Evolutionary conservation across 2,113 vertebrate genomes (phyloP).

Genomic region (Peromyscus californicus): DNA sequence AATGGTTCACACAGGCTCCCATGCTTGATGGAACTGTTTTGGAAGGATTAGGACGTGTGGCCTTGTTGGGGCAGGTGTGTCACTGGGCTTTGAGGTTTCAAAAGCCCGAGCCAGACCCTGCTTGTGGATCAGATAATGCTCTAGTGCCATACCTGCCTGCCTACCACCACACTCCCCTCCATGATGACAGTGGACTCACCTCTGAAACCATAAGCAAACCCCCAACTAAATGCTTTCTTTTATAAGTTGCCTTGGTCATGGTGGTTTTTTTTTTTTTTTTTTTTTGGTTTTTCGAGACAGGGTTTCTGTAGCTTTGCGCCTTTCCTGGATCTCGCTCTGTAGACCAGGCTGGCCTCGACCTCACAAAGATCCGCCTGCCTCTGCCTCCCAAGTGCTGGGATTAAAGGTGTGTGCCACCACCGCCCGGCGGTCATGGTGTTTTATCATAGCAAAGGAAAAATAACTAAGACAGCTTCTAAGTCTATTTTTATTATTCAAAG

Average conservation of each 20-base stretch:
- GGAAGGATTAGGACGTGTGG: not conserved
- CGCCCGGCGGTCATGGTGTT: not conserved
- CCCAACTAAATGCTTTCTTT: not conserved
- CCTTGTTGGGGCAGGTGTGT: not conserved
- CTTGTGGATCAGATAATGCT: not conserved
- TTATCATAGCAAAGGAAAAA: not conserved
- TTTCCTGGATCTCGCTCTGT: no score
- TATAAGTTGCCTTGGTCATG: not conserved
- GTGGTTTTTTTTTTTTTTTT: not conserved
- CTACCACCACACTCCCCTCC: not conserved
- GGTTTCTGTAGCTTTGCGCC: no score
- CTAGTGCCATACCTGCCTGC: not conserved
- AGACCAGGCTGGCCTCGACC: no score
- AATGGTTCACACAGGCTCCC: not conserved
- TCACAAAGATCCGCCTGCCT: no score
- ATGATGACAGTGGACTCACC: not conserved
- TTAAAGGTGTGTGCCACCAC: no score
- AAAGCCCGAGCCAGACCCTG: not conserved
- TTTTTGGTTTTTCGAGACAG: no score
- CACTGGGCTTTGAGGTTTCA: not conserved
- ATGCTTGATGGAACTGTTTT: not conserved
- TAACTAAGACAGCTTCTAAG: not conserved
- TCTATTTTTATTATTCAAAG: not conserved
- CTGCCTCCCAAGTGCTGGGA: no score
- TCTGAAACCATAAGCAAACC: not conserved